These are phyloP conservation scores for Tetragonisca angustula DNA, from an alignment of 2,888 invertebrate species.

Conservation along the genomic window DNA sequence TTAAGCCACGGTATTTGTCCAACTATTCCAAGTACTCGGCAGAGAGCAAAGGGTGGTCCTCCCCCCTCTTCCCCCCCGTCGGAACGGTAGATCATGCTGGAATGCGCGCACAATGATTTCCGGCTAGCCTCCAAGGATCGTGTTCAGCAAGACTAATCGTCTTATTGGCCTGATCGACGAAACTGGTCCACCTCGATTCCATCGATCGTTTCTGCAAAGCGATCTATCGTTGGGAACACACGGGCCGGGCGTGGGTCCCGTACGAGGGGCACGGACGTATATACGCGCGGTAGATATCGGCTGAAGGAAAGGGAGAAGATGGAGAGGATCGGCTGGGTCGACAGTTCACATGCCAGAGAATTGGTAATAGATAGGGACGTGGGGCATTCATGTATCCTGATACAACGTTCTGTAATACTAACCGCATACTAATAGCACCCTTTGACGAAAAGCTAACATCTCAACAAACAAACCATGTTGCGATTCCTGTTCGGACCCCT, in stretches of 20 bases:
- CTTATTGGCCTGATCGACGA: slow-evolving; percentile 58
- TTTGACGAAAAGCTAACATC: slow-evolving; percentile 79
- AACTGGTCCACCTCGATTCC: slow-evolving; percentile 30
- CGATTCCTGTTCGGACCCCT: slow-evolving; percentile 51
- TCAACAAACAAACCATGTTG: slow-evolving; percentile 68
- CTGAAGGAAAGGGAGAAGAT: slow-evolving; percentile 41
- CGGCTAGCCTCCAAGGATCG: slow-evolving; percentile 43
- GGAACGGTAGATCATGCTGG: slow-evolving; percentile 60
- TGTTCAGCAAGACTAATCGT: slow-evolving; percentile 53
- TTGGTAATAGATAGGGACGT: slow-evolving; percentile 62
- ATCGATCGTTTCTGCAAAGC: slow-evolving; percentile 57
- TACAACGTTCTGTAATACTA: slow-evolving; percentile 71
- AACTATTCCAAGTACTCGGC: slow-evolving; percentile 58
- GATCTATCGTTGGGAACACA: slow-evolving; percentile 24
- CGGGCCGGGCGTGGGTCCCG: slow-evolving; percentile 8
- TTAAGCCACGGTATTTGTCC: slow-evolving; percentile 52
- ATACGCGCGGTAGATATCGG: neutral
- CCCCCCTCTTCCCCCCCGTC: too few relatives aligned
- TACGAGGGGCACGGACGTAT: slow-evolving; percentile 1
- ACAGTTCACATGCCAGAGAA: slow-evolving; percentile 65
- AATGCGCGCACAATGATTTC: slow-evolving; percentile 64
- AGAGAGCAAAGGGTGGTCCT: slow-evolving; percentile 30
- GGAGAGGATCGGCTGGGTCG: slow-evolving; percentile 37
- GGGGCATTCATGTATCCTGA: slow-evolving; percentile 57
- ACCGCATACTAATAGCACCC: slow-evolving; percentile 77